phyloP scores from a whole-genome alignment of 1,140 invertebrate genomes.

The Teleopsis dalmanni region DNA sequence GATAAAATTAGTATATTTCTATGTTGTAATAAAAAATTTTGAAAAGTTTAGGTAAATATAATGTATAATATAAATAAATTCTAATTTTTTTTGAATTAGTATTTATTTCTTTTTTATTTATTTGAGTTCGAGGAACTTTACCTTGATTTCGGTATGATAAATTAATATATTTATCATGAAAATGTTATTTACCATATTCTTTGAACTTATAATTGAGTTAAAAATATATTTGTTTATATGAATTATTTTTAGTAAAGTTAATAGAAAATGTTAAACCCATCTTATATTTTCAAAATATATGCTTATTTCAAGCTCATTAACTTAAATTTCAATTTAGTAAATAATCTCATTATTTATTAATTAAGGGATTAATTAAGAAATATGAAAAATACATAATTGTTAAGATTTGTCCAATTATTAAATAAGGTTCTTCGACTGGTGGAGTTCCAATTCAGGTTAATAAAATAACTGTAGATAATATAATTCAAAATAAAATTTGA shows the following conservation, averaged over 20 bases:
- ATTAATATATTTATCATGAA: no score
- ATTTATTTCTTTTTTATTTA: no score
- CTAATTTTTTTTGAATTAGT: no score
- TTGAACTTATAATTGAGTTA: no score
- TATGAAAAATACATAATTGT: slow-evolving; percentile 53
- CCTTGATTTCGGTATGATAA: no score
- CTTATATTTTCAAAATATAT: slow-evolving; percentile 59
- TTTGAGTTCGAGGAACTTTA: no score
- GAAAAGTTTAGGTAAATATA: no score
- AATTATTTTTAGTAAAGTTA: slow-evolving; percentile 48
- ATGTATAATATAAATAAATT: no score
- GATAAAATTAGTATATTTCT: no score
- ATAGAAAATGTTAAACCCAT: slow-evolving; percentile 49
- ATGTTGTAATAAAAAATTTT: no score
- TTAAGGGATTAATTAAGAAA: slow-evolving; percentile 48
- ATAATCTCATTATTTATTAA: slow-evolving; percentile 48
- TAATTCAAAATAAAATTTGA: slow-evolving; percentile 53
- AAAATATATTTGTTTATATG: no score
- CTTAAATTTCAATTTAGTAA: slow-evolving; percentile 46
- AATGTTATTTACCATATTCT: no score
- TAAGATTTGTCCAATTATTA: slow-evolving; percentile 52
- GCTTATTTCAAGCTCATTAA: slow-evolving; percentile 54
- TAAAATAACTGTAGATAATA: slow-evolving; percentile 49
- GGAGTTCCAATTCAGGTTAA: slow-evolving; percentile 60
- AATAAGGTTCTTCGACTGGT: slow-evolving; percentile 55